Evolutionary conservation across 1,140 invertebrate genomes (phyloP), one percentile per base, ranked within the genome.

Genomic region (Lamellibrachia luymesi): DNA sequence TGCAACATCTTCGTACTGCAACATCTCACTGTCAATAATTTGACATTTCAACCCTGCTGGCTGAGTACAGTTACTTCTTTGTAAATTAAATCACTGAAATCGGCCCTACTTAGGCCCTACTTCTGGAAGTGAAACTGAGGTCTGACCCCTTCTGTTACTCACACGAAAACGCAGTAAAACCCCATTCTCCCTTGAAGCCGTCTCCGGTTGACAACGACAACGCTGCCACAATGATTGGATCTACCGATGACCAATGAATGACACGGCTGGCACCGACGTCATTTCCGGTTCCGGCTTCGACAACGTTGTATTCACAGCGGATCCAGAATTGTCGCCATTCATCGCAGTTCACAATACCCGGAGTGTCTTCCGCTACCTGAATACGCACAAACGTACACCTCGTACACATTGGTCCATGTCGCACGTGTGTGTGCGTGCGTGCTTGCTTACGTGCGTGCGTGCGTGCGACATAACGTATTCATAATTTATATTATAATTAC

Each of bases 251-350:
- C 51, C 51, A 52, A 25, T 52, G 92, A 27, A 92, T n/a, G 6
- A 52, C 27, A 50, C 92, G 51, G 27, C 51, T 92, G 51, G 51
- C 92, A 5, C 27, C 51, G 2, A 51, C 92, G 49, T 64, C 92
- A 2, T 51, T 92, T 92, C 92, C 92, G 17, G 51, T 2, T 27
- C 49, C 51, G 49, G 27, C 27, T 27, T 64, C 51, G 51, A 51
- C 92, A 8, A 27, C 49, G 56, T 92, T 92, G 51, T 51, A 27
- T 25, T n/a, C 51, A 5, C 92, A 92, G 8, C 92, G 13, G 92
- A 92, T 92, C 92, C 92, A 92, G 92, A 92, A 92, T 27, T 51
- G 27, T 8, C 92, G 92, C 27, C 56, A 92, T 10, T 50, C 27
- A 50, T 52, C 2, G 92, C 92, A 92, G 50, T 25, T 50, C 17